Evolutionary conservation across 2,888 invertebrate genomes (phyloP), one percentile per base, ranked within the genome.

Genomic region (Amaurobius ferox): DNA sequence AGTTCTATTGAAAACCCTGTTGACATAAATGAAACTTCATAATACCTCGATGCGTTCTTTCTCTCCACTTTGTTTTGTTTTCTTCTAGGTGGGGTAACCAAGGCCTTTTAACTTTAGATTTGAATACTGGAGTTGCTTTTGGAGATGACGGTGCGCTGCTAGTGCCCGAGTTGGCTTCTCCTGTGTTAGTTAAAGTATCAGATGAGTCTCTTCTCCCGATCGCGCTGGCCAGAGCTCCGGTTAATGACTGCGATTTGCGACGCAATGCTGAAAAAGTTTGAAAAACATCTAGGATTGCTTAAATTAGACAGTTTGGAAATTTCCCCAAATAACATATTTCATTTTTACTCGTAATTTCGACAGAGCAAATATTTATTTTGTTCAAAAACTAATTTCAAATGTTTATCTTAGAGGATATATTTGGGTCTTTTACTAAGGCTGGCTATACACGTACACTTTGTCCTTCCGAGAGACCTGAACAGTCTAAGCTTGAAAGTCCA

Each of bases 21-120:
- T 30, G 30, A 11, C 23, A 29, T 23, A 1, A 61, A 86, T 88
- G 62, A 32, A 30, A 48, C 29, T 29, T 23, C 16, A 11, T n/a
- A 23, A 23, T 72, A 86, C 74, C 88, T 79, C 35, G 68, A 28
- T 79, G 88, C 39, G 92, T 91, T 81, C 90, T 90, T 79, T 91
- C 91, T 89, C 91, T 91, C 97, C 96, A 97, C 90, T 94, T 94
- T 89, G 93, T 93, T 91, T 96, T 96, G 92, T 97, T 97, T 89
- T 95, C 95, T 64, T 93, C 93, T 68, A 97, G 94, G 91, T 95
- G 95, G 26, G 93, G 92, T 44, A 94, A 92, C 97, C 97, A 97
- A 0, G 96, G 96, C 90, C 96, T 95, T 89, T 94, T 93, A 86
- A 96, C 89, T 40, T 77, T 81, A 6, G 39, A 30, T 48, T 67